Conservation (phyloP, 2,797 vertebrate species). For the Amniataba percoides region DNA sequence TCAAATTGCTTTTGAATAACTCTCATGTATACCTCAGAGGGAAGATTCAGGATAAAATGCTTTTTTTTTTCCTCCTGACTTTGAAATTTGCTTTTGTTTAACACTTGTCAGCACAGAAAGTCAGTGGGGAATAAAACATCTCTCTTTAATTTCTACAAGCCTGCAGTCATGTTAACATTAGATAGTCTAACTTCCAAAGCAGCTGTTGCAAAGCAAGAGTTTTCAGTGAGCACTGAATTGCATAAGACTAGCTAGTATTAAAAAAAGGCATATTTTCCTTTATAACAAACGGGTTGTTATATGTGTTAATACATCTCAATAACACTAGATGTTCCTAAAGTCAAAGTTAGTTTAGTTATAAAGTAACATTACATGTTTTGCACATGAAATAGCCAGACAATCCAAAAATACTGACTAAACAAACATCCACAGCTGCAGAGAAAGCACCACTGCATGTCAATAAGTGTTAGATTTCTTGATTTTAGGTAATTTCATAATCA, state of each 20-base stretch:
- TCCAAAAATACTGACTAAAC: no score
- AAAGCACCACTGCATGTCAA: no score
- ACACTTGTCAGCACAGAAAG: constrained; percentile 44
- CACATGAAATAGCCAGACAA: no score
- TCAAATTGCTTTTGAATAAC: constrained; percentile 67
- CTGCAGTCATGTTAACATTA: constrained; percentile 58
- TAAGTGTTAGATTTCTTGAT: no score
- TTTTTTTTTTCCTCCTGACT: constrained; percentile 16
- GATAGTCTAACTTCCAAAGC: constrained; percentile 7
- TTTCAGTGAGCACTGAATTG: constrained; percentile 8
- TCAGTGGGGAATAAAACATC: constrained; percentile 38
- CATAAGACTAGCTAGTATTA: neutral
- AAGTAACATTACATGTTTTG: no score
- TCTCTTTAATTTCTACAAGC: constrained; percentile 50
- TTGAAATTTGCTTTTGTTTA: constrained; percentile 52
- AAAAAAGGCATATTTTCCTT: neutral
- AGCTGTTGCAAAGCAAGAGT: constrained; percentile 13
- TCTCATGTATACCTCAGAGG: constrained; percentile 48
- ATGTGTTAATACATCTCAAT: neutral
- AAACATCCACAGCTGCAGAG: no score
- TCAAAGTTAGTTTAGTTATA: no score
- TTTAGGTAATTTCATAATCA: no score
- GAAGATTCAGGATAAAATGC: constrained; percentile 26
- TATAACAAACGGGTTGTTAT: neutral
- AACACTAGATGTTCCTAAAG: no score